Percentiles rank a stretch among this genome's conserved stretches.
phyloP scores from a whole-genome alignment of 2,113 vertebrate species.

The Hippocampus barbouri region DNA sequence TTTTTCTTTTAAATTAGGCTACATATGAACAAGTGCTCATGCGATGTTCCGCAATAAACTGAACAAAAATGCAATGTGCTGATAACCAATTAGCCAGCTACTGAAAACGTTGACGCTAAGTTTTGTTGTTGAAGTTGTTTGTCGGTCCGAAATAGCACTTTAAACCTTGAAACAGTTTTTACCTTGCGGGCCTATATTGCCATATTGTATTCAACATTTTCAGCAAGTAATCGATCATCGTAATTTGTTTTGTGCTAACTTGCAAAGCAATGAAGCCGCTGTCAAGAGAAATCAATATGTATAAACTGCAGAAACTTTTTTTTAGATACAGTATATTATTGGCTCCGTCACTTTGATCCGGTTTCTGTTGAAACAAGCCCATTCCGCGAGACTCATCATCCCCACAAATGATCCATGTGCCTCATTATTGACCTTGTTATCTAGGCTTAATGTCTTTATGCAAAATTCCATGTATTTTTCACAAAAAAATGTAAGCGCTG shows the following conservation, averaged over 20 bases:
- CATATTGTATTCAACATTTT: not conserved
- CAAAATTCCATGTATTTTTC: no score
- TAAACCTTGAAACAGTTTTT: not conserved
- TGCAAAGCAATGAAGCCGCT: not conserved
- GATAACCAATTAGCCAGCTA: not conserved
- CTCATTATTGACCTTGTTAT: no score
- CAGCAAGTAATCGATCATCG: not conserved
- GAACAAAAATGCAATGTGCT: not conserved
- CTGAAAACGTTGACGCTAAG: not conserved
- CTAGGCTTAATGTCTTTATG: no score
- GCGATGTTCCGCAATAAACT: not conserved
- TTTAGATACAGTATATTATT: not conserved
- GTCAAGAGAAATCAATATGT: not conserved
- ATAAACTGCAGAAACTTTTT: no score
- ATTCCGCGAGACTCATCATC: no score
- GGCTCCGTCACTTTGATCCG: not conserved
- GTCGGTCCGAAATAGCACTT: not conserved
- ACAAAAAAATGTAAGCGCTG: no score
- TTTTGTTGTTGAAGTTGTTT: not conserved
- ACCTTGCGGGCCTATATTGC: not conserved
- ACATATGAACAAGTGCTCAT: not conserved
- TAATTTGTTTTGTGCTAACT: not conserved
- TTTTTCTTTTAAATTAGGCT: not conserved
- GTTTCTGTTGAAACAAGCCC: not conserved
- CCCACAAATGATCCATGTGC: no score